These are phyloP conservation scores for Cacoxenus indagator DNA, from an alignment of 2,888 invertebrate species.

Conservation along the genomic window DNA sequence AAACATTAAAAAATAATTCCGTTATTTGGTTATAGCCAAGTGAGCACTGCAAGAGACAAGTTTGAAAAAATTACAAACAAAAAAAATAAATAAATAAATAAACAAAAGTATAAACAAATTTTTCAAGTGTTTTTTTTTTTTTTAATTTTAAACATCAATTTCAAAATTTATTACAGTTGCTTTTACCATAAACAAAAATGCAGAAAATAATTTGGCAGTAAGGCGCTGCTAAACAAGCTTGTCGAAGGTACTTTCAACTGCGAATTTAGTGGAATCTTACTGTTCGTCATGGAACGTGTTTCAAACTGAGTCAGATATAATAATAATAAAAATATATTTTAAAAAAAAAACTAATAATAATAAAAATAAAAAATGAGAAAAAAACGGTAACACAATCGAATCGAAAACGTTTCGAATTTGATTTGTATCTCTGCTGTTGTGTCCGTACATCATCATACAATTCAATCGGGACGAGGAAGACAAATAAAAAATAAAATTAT, in stretches of 20 bases:
- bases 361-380: no score
- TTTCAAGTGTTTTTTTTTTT: background rate
- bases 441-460: background rate
- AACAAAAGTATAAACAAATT: no score
- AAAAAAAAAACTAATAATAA: no score
- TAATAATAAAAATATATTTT: no score
- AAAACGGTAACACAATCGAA: background rate
- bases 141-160: constrained; percentile 18
- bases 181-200: constrained; percentile 13
- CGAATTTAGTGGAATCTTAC: background rate
- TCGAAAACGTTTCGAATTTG: background rate
- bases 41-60: background rate
- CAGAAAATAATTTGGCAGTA: background rate
- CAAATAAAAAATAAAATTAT: background rate
- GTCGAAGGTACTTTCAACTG: background rate
- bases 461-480: background rate
- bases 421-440: background rate
- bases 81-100: no score
- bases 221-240: background rate
- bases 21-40: constrained; percentile 13
- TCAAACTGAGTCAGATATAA: background rate
- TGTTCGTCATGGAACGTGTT: background rate
- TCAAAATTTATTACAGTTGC: constrained; percentile 7
- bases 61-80: background rate
- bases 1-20: constrained; percentile 27